Evolutionary conservation across 2,888 invertebrate species (phyloP).

Genomic region (Empis stercorea): DNA sequence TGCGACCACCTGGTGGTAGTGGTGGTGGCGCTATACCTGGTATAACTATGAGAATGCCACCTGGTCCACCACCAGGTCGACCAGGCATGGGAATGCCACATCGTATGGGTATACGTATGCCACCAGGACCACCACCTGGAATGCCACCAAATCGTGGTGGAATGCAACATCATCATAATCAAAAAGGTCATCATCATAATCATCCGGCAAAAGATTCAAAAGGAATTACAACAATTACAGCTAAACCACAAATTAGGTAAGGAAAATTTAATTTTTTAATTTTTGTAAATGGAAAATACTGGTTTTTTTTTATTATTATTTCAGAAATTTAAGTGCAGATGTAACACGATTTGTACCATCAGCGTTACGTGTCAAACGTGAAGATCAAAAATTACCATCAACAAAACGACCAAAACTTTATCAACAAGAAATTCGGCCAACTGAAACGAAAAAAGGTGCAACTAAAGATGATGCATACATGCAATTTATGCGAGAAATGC

Average conservation of each 20-base stretch:
- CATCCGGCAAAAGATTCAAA: constrained; percentile 48
- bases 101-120: constrained; percentile 42
- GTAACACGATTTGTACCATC: constrained; percentile 93
- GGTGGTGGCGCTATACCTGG: constrained; percentile 24
- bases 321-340: constrained; percentile 72
- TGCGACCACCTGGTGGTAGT: constrained; percentile 39
- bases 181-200: constrained; percentile 19
- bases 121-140: constrained; percentile 53
- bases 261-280: not conserved
- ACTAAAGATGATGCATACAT: constrained; percentile 97
- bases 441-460: constrained; percentile 33
- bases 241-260: constrained; percentile 88
- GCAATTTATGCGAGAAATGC: constrained; percentile 98
- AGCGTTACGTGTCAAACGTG: constrained; percentile 78
- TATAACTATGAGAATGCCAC: constrained; percentile 39
- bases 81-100: constrained; percentile 50
- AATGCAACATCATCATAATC: constrained; percentile 39
- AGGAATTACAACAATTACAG: constrained; percentile 77
- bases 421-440: constrained; percentile 38
- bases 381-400: constrained; percentile 49
- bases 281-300: too few species aligned
- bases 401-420: constrained; percentile 38
- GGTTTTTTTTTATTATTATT: constrained; percentile 4
- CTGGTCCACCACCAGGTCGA: constrained; percentile 43
- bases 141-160: constrained; percentile 39